Conservation (phyloP, 53 echinoderm and acorn worm genomes). For the Temnopleurus reevesii region DNA sequence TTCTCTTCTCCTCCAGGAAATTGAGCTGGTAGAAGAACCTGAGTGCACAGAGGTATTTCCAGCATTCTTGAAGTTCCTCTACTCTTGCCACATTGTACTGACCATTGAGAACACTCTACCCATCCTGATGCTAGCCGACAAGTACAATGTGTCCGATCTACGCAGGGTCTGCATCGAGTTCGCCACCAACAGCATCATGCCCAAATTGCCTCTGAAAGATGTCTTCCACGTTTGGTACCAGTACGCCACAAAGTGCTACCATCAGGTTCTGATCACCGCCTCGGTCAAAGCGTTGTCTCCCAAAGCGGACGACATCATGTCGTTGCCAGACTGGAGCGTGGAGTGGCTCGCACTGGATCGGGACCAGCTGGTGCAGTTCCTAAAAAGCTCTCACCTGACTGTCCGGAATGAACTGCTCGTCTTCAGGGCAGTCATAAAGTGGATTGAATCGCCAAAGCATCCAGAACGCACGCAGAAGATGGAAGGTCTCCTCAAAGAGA, state of each 20-base stretch:
- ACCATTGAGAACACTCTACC: slow-evolving; percentile 89
- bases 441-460: slow-evolving; percentile 89
- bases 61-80: slow-evolving; percentile 83
- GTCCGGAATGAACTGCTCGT: slow-evolving; percentile 89
- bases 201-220: slow-evolving; percentile 93
- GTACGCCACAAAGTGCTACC: slow-evolving; percentile 99
- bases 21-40: slow-evolving; percentile 91
- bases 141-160: slow-evolving; percentile 91
- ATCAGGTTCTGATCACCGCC: slow-evolving; percentile 75
- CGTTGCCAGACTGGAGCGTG: slow-evolving; percentile 89
- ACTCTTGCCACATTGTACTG: slow-evolving; percentile 85
- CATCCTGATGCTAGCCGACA: slow-evolving; percentile 91
- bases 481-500: slow-evolving; percentile 71
- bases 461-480: slow-evolving; percentile 78
- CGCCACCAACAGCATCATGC: slow-evolving; percentile 91
- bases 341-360: slow-evolving; percentile 94
- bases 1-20: slow-evolving; percentile 68
- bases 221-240: slow-evolving; percentile 99
- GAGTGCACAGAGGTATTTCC: slow-evolving; percentile 84
- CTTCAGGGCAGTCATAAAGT: slow-evolving; percentile 87
- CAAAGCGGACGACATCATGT: slow-evolving; percentile 98
- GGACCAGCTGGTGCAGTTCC: slow-evolving; percentile 91
- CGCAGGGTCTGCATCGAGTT: slow-evolving; percentile 85
- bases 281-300: slow-evolving; percentile 92
- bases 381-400: slow-evolving; percentile 90